phyloP scores from a whole-genome alignment of 1,140 invertebrate genomes.

The Chrysoperla carnea region DNA sequence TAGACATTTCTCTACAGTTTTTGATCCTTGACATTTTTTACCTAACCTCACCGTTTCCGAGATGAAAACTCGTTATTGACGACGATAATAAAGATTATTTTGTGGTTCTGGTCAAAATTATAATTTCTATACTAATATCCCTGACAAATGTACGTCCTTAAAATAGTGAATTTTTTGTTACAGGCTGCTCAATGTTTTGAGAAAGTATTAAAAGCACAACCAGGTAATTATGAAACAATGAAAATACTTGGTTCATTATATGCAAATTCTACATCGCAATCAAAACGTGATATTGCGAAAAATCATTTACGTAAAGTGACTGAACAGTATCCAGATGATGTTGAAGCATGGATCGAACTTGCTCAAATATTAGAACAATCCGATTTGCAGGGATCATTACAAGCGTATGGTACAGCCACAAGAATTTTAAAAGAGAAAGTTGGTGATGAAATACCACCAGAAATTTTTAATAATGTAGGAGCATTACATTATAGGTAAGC shows the following conservation, averaged over 20 bases:
- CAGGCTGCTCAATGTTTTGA: constrained; percentile 97
- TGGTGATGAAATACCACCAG: constrained; percentile 86
- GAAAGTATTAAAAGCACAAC: constrained; percentile 92
- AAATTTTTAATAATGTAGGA: constrained; percentile 96
- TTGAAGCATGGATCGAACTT: constrained; percentile 98
- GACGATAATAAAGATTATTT: too few relatives aligned
- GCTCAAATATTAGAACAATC: constrained; percentile 95
- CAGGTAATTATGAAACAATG: constrained; percentile 98
- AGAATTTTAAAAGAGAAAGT: constrained; percentile 87
- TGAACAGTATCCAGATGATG: constrained; percentile 94
- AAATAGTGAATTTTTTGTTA: too few relatives aligned
- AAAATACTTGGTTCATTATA: constrained; percentile 97
- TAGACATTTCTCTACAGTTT: too few relatives aligned
- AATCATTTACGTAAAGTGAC: constrained; percentile 85
- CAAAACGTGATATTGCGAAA: constrained; percentile 83
- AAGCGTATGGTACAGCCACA: constrained; percentile 87
- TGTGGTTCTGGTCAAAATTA: too few relatives aligned
- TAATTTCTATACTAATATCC: too few relatives aligned
- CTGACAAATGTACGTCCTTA: too few relatives aligned
- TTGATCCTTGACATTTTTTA: too few relatives aligned
- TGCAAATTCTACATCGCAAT: constrained; percentile 74
- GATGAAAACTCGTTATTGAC: too few relatives aligned
- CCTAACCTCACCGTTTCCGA: too few relatives aligned
- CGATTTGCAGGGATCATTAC: constrained; percentile 73
- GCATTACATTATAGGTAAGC: constrained; percentile 69